Evolutionary conservation across 2,888 invertebrate species (phyloP).

Genomic region (Athalia cordata): DNA sequence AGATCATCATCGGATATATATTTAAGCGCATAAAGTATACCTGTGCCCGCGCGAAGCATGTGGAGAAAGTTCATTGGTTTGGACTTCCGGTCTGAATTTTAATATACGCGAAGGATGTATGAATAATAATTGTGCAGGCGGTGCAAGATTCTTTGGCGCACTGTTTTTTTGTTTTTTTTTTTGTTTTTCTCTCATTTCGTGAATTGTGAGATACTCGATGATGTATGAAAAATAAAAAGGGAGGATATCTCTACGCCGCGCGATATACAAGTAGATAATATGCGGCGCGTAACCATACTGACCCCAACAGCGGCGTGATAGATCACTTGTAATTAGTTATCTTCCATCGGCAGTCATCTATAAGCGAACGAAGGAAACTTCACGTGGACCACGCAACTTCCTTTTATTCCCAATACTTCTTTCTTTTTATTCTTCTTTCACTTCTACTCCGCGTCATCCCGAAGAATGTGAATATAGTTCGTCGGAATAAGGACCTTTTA

Average conservation of each 20-base stretch:
- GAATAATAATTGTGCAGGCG: too few relatives aligned
- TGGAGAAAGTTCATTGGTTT: neutral
- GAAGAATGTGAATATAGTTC: too few relatives aligned
- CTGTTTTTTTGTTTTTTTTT: neutral
- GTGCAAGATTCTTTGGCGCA: too few relatives aligned
- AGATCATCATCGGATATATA: too few relatives aligned
- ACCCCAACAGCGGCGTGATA: slow-evolving; percentile 43
- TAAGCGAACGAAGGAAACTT: slow-evolving; percentile 21
- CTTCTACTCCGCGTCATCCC: neutral
- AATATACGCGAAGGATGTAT: too few relatives aligned
- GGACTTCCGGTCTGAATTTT: neutral
- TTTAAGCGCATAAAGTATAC: too few relatives aligned
- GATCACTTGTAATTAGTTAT: slow-evolving; percentile 47
- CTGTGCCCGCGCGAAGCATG: neutral
- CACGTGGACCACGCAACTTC: slow-evolving; percentile 23
- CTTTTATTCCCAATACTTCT: slow-evolving; percentile 6
- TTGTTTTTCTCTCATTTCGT: slow-evolving; percentile 17
- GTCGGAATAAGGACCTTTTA: too few relatives aligned
- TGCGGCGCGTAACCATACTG: slow-evolving; percentile 41
- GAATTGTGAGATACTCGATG: too few relatives aligned
- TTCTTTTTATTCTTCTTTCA: neutral
- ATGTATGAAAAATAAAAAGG: neutral
- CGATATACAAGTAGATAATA: neutral
- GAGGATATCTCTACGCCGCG: neutral
- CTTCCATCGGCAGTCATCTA: slow-evolving; percentile 37